Base-by-base conservation (phyloP, 2,797 vertebrate genomes). In the Passerculus sandwichensis region DNA sequence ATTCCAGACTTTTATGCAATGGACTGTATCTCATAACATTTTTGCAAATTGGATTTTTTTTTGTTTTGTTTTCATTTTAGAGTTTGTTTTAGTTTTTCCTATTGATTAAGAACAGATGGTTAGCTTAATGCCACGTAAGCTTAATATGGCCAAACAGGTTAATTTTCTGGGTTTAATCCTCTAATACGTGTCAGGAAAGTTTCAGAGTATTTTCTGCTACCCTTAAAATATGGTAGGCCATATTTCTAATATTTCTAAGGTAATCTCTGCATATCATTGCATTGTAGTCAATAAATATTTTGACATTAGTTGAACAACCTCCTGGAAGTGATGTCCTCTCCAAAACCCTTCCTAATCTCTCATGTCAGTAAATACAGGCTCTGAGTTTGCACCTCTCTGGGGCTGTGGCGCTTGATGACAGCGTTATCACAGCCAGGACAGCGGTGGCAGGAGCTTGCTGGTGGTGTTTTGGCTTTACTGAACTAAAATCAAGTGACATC, bases 11-110 rank as follows among this genome's bases (percentile, higher is more conserved):
- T 77, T 4, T 18, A 22, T 70, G 53, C 17, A 22, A 4, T 38
- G 12, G 9, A 16, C 32, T 42, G 0, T 10, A 6, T 30, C 59
- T 72, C 1, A 4, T 66, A 27, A 23, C 2, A 2, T 42, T 85
- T 85, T 79, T 9, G 5, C 10, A 84, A 64, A 81, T 34, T 38
- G 22, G 7, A 8, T 59, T 36, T 12, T 15, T 59, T 36, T 17
- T 59, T 9, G 26, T 67, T 53, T 51, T 57, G 36, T 13, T 25
- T 29, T 47, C 1, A 4, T 80, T 64, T 77, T 13, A 40, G 4
- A n/a, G 3, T 23, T 2, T 5, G 29, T 72, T 87, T 53, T 26
- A 16, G 1, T 38, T 78, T 71, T 71, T 86, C 13, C 5, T 40
- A 0, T 64, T 67, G 23, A 12, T 69, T 36, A 75, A 44, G 16